A percentile compares a stretch with the other conserved stretches of the same genome.
Evolutionary conservation across 2,888 invertebrate genomes (phyloP).

Genomic region (Bellardia bayeri): DNA sequence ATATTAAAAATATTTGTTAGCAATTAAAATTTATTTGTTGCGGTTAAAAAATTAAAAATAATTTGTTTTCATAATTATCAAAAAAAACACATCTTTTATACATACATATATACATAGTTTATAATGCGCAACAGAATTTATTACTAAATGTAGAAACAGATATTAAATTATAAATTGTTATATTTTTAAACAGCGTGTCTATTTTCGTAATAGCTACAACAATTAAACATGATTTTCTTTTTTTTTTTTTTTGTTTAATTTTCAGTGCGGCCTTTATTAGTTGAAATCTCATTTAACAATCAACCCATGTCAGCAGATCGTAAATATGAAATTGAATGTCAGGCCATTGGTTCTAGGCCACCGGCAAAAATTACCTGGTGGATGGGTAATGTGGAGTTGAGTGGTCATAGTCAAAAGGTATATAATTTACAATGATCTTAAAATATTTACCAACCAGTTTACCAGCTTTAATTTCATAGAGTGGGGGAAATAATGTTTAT

Average conservation of each 20-base stretch:
- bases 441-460: neutral
- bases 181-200: conserved; percentile 6
- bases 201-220: neutral
- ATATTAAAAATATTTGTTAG: conserved; percentile 35
- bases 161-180: conserved; percentile 1
- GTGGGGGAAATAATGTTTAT: neutral
- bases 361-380: conserved; percentile 94
- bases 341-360: conserved; percentile 92
- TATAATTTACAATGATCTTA: neutral
- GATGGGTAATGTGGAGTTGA: conserved; percentile 89
- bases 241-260: conserved; percentile 72
- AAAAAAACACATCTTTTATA: neutral
- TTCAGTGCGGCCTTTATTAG: conserved; percentile 91
- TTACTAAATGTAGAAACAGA: conserved; percentile 7
- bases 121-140: conserved; percentile 9
- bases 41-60: conserved; percentile 44
- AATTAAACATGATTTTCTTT: neutral
- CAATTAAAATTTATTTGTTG: conserved; percentile 12
- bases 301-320: conserved; percentile 93
- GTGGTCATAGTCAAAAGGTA: conserved; percentile 84
- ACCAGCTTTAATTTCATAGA: neutral
- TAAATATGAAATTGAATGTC: conserved; percentile 92
- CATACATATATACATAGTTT: neutral
- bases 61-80: conserved; percentile 47
- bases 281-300: conserved; percentile 91